phyloP scores from a whole-genome alignment of 2,797 vertebrate genomes.

The Macropodus opercularis region DNA sequence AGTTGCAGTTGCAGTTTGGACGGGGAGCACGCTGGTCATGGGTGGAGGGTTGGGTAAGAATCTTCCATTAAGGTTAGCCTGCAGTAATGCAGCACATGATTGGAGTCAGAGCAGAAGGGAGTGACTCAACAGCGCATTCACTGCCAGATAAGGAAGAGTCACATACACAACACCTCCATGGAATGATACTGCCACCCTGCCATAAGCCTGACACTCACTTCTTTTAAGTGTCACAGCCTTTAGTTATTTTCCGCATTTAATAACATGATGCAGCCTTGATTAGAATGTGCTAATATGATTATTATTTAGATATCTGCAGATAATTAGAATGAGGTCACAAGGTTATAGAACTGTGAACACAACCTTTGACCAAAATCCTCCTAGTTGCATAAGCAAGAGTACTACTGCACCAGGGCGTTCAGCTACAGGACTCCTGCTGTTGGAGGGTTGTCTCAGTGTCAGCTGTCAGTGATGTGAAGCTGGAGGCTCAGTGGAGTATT shows the following conservation, averaged over 20 bases:
- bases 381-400: constrained; percentile 1
- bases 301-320: neutral
- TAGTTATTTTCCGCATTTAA: neutral
- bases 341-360: neutral
- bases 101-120: constrained; percentile 58
- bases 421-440: constrained; percentile 45
- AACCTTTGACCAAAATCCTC: constrained; percentile 30
- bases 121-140: constrained; percentile 59
- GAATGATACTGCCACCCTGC: constrained; percentile 30
- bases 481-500: constrained; percentile 55
- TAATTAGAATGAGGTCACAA: constrained; percentile 16
- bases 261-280: neutral
- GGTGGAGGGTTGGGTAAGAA: constrained; percentile 55
- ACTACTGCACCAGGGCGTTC: constrained; percentile 14
- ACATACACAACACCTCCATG: constrained; percentile 23
- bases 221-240: neutral
- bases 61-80: constrained; percentile 71
- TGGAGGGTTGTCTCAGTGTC: constrained; percentile 53
- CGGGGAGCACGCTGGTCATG: constrained; percentile 49
- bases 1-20: constrained; percentile 63
- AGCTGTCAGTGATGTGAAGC: constrained; percentile 62
- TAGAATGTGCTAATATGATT: neutral
- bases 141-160: constrained; percentile 54
- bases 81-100: constrained; percentile 70
- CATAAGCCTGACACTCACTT: constrained; percentile 8